Percentiles rank a stretch among this genome's conserved stretches.
phyloP scores from a whole-genome alignment of 2,797 vertebrate genomes.

The Phataginus tetradactyla region DNA sequence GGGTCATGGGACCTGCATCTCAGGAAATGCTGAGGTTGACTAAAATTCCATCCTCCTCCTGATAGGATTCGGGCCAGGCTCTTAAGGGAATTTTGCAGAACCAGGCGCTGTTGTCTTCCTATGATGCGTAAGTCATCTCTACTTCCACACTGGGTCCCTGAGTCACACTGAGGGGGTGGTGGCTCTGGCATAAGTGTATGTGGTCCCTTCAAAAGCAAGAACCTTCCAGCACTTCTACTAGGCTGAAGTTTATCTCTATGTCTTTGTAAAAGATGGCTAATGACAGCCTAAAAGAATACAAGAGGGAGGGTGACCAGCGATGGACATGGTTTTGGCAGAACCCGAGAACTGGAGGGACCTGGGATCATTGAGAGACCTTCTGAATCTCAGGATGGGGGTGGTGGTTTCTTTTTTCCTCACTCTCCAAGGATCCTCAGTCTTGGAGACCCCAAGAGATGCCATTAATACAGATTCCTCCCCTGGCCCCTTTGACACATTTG shows the following conservation, averaged over 20 bases:
- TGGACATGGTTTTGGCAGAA: slow-evolving; percentile 62
- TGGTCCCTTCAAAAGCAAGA: slow-evolving; percentile 43
- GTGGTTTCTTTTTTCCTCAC: slow-evolving; percentile 61
- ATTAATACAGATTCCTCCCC: slow-evolving; percentile 83
- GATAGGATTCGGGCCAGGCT: not conserved
- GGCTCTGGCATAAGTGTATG: not conserved
- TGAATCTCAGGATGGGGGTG: slow-evolving; percentile 57
- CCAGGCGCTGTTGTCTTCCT: not conserved
- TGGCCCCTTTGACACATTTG: slow-evolving; percentile 85
- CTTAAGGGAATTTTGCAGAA: not conserved
- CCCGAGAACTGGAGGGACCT: slow-evolving; percentile 56
- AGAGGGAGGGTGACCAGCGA: not conserved
- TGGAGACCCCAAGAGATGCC: slow-evolving; percentile 80
- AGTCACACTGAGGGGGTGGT: not conserved
- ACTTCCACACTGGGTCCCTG: not conserved
- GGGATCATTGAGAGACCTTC: slow-evolving; percentile 63
- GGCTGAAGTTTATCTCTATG: not conserved
- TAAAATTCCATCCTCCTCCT: not conserved
- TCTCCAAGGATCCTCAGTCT: slow-evolving; percentile 73
- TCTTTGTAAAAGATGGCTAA: slow-evolving; percentile 16
- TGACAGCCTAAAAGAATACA: not conserved
- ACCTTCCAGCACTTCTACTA: not conserved
- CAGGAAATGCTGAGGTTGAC: not conserved
- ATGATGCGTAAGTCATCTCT: not conserved
- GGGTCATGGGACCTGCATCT: not conserved